Evolutionary conservation across 2,113 vertebrate species (phyloP).

Genomic region (Eurystomus gularis): DNA sequence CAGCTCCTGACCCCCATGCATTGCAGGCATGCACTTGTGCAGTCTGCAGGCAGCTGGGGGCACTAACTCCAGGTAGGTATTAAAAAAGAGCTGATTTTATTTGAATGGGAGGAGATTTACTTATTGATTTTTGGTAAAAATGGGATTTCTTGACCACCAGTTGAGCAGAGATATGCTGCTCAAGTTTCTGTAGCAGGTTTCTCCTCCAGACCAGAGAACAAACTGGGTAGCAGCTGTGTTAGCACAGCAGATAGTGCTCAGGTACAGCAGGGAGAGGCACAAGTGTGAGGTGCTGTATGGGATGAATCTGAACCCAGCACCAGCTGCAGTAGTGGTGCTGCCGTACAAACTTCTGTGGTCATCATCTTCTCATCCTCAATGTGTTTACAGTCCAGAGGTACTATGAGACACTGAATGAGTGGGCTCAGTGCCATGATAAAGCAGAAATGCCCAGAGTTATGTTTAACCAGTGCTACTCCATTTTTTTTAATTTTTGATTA

Average conservation of each 20-base stretch:
- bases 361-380: not conserved
- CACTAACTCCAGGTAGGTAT: not conserved
- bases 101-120: not conserved
- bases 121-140: not conserved
- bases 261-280: rapidly evolving
- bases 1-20: rapidly evolving
- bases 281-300: not conserved
- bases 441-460: not conserved
- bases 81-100: not conserved
- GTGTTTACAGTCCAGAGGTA: rapidly evolving
- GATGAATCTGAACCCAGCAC: not conserved
- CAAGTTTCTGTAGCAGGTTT: not conserved
- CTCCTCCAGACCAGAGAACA: not conserved
- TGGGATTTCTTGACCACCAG: not conserved
- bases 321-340: not conserved
- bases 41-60: not conserved
- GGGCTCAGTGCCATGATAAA: not conserved
- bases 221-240: not conserved
- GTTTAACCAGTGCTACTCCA: not conserved
- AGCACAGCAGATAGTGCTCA: not conserved
- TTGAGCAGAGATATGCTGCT: not conserved
- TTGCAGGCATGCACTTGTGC: rapidly evolving
- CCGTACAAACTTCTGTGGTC: not conserved
- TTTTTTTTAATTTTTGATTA: not conserved
- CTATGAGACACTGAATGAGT: rapidly evolving